phyloP scores from a whole-genome alignment of 2,113 vertebrate species.

The Phylloscopus whistleri region DNA sequence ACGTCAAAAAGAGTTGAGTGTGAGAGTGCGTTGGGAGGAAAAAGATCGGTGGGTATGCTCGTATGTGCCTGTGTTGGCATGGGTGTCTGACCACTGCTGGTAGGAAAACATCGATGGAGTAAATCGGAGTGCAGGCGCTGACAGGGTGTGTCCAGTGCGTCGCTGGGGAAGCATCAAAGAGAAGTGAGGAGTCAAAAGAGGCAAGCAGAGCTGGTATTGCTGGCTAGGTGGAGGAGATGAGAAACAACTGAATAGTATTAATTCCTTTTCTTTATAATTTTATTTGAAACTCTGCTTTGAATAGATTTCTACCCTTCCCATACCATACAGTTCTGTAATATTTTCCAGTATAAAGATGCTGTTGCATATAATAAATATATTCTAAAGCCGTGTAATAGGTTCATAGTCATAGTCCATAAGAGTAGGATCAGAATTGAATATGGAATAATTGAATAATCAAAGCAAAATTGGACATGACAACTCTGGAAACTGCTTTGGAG shows the following conservation, averaged over 20 bases:
- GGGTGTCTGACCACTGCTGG: rapidly evolving
- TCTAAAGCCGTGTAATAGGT: neutral
- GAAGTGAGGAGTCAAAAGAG: neutral
- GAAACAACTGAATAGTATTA: neutral
- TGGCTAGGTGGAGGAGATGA: neutral
- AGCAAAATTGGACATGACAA: neutral
- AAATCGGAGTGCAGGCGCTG: neutral
- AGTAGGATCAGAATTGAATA: neutral
- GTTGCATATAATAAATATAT: neutral
- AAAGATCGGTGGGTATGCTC: neutral
- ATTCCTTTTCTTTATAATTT: neutral
- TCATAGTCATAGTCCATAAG: neutral
- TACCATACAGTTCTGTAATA: neutral
- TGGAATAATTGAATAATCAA: neutral
- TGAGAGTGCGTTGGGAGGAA: rapidly evolving
- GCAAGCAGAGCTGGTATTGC: neutral
- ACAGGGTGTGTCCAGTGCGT: neutral
- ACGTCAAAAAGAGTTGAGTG: neutral
- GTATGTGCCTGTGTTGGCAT: rapidly evolving
- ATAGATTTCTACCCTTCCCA: neutral
- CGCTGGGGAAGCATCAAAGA: neutral
- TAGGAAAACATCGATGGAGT: neutral
- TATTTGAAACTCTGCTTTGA: neutral
- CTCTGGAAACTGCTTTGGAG: neutral
- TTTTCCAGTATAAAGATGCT: neutral